Base-by-base conservation (phyloP, 2,797 vertebrate species). In the Gymnoscopelus braueri region DNA sequence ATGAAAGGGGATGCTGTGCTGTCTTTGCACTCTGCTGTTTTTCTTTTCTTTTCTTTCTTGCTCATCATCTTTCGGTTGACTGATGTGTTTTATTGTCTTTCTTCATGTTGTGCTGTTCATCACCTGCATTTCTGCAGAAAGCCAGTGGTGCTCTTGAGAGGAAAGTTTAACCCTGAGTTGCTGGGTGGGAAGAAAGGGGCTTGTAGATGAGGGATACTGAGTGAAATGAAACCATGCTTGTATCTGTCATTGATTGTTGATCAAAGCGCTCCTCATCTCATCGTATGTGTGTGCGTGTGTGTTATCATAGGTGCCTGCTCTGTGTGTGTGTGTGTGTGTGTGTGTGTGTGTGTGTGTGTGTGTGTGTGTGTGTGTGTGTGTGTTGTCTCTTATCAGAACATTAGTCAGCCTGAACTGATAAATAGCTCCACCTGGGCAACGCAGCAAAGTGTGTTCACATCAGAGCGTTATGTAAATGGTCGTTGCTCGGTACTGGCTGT, bases 381-480 rank as follows among this genome's bases (percentile, higher is more conserved):
- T 55, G 29, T 60, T 47, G 65, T 72, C 7, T 69, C 80, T 88
- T 90, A 90, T 89, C 88, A 84, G 80, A 80, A 73, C 75, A 87
- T 84, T 80, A 83, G 69, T 55, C 53, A 55, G 53, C 24, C 9
- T 5, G 15, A 55, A 15, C 71, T 78, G 79, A 85, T 87, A 65
- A 88, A 85, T 75, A 75, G 78, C 67, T 84, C 69, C 60, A 70
- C 72, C 85, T 64, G 74, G 78, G 80, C 74, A 87, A 73, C 84
- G 75, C 82, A 70, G 71, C n/a, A 13, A 75, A 52, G 82, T 72
- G 75, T 47, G 58, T 73, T 85, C 81, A 63, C 52, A 62, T n/a
- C 26, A 3, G 5, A 56, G 74, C 15, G 24, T 67, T 82, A 75
- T 80, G 79, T 83, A 82, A 87, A 84, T 72, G 80, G 14, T 32